Evolutionary conservation across 1,140 invertebrate species (phyloP), one percentile per base, ranked within the genome.

Genomic region (Mactra quadrangularis): DNA sequence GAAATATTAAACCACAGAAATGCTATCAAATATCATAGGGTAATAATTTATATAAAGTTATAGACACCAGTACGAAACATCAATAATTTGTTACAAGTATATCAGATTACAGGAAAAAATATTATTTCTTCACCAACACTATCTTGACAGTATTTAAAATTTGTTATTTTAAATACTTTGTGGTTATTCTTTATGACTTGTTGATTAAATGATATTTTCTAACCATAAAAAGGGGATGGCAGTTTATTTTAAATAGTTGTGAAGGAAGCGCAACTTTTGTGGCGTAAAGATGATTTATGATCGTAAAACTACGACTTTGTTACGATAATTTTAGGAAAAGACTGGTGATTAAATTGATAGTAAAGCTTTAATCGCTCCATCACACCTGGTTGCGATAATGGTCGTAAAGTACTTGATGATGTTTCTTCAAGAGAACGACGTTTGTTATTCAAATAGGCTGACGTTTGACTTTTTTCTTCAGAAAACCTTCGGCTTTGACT

Each of bases 51-150:
- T 68, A 38, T 47, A 38, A 68, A 29, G 45, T 22, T 50, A 25
- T 31, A 41, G 64, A 52, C 3, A 17, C 38, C 22, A 47, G 64
- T 27, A 29, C 22, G 38, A 3, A 17, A n/a, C 53, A 6, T 4
- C 0, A 59, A 60, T 22, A 45, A 29, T n/a, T 29, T 15, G 45
- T 15, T 55, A 78, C 75, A 78, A 66, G 60, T 78, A 60, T 78
- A 78, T 78, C 75, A 64, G 75, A 78, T 78, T 78, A 52, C 75
- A 38, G n/a, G 7, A 41, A 41, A 66, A 50, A 50, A 78, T 59
- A 78, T 78, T 78, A 78, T 57, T 62, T n/a, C 6, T 41, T 41
- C 15, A 6, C 38, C 38, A 41, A 41, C 38, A 6, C 38, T 41
- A 15, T 15, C 6, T 15, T 7, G 38, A 6, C 38, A 41, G 6